Base-by-base conservation (phyloP, 2,113 vertebrate genomes). In the Malurus alboscapulatus region DNA sequence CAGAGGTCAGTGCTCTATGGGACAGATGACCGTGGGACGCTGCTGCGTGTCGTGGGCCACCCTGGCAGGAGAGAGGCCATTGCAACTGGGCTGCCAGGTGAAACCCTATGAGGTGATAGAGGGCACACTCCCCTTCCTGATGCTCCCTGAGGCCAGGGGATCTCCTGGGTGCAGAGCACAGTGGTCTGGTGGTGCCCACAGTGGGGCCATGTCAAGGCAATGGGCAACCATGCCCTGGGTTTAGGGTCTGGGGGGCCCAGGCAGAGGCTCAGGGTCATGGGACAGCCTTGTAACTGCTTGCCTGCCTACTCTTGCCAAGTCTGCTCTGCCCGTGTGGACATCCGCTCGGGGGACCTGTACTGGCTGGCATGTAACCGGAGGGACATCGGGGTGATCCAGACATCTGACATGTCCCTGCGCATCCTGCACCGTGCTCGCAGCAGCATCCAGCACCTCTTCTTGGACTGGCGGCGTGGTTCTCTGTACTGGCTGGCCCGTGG, bases 301-400 rank as follows among this genome's bases (percentile, higher is more conserved):
- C 16, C 20, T 91, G 45, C 57, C 40, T 89, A 4, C 50, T 93
- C 42, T 92, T 62, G 30, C 78, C 51, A 67, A 99, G 98, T 98
- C 48, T 99, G 99, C 86, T 91, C 97, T 25, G 97, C 98, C 29
- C 98, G 73, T 63, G 97, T 99, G 51, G 98, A 99, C 83, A 96
- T 98, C 81, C 84, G 66, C 65, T 98, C 94, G 1, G 98, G 98
- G 9, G 96, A 95, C 75, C 55, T 99, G 13, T 99, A 97, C 87
- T 99, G 98, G 98, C 93, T 99, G 2, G 96, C 98, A 0, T 99
- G 98, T 92, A 98, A 98, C 90, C 96, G 96, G 72, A 96, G 96
- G 51, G 85, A 88, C 63, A 97, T 99, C 4, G 97, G 97, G 11
- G 97, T 98, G 69, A 98, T 90, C 29, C 87, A 21, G 7, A 25